phyloP scores from a whole-genome alignment of 2,797 vertebrate genomes.

The Strix occidentalis region DNA sequence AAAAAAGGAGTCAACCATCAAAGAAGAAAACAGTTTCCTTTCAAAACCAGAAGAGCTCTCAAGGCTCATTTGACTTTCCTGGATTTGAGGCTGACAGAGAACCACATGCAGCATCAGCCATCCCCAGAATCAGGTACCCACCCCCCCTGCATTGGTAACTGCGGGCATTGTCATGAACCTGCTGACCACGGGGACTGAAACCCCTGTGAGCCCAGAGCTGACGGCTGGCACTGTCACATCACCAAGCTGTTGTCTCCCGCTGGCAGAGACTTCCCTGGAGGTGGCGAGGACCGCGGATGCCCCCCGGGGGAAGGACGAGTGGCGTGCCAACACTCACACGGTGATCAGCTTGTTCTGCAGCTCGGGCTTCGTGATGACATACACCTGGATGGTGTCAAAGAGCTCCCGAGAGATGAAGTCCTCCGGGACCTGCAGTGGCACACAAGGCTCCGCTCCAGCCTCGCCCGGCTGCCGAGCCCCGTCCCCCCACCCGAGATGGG shows the following conservation, averaged over 20 bases:
- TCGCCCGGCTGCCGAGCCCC: background rate
- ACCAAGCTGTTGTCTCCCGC: fast-evolving
- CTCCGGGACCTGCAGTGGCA: conserved; percentile 88
- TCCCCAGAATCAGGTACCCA: background rate
- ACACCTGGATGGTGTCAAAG: conserved; percentile 97
- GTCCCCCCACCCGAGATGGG: too few species aligned
- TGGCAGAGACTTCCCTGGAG: fast-evolving
- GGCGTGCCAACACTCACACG: conserved; percentile 82
- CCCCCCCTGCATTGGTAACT: fast-evolving
- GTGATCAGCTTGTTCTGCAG: conserved; percentile 98
- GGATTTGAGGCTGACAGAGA: background rate
- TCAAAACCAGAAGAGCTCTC: background rate
- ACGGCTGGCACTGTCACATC: fast-evolving
- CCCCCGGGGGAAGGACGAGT: fast-evolving
- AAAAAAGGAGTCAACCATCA: fast-evolving
- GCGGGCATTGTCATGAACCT: fast-evolving
- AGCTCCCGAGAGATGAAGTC: conserved; percentile 97
- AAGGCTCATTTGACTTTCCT: fast-evolving
- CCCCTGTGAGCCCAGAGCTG: background rate
- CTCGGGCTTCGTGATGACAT: conserved; percentile 98
- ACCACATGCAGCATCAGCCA: background rate
- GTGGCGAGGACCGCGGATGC: fast-evolving
- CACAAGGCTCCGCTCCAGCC: background rate
- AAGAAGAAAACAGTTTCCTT: background rate
- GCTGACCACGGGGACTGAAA: background rate